Evolutionary conservation across 2,113 vertebrate species (phyloP).

Genomic region (Clarias gariepinus): DNA sequence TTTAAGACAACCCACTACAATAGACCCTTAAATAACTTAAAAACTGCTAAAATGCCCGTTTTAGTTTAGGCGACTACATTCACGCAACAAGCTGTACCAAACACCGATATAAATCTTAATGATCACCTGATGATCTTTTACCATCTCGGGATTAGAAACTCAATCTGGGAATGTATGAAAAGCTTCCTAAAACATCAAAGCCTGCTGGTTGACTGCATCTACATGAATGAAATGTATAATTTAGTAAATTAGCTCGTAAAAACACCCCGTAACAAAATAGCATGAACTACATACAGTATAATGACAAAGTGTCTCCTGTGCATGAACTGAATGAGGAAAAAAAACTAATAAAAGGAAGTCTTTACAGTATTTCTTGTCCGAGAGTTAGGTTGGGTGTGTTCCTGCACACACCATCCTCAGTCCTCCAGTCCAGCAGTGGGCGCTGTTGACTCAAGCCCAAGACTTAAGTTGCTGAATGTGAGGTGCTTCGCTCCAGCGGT

Average conservation of each 20-base stretch:
- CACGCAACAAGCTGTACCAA: too few species aligned
- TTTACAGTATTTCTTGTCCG: not conserved
- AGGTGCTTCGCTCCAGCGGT: conserved; percentile 2
- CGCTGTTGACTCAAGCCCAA: conserved; percentile 10
- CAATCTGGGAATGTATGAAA: too few species aligned
- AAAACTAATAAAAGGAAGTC: not conserved
- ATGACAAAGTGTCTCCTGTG: not conserved
- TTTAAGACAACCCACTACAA: too few species aligned
- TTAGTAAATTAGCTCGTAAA: not conserved
- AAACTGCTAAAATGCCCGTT: too few species aligned
- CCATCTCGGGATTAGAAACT: too few species aligned
- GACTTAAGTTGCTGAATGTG: conserved; percentile 1
- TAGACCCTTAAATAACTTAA: too few species aligned
- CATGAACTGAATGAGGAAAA: not conserved
- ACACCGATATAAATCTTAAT: too few species aligned
- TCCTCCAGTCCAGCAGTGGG: conserved; percentile 18
- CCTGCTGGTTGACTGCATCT: not conserved
- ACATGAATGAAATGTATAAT: not conserved
- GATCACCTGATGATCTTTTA: too few species aligned
- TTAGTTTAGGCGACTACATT: too few species aligned
- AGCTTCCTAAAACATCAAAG: not conserved
- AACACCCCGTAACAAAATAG: not conserved
- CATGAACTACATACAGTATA: not conserved
- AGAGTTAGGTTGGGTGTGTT: not conserved
- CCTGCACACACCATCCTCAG: not conserved